Conservation (phyloP, 2,888 invertebrate genomes). For the Criorhina ranunculi region DNA sequence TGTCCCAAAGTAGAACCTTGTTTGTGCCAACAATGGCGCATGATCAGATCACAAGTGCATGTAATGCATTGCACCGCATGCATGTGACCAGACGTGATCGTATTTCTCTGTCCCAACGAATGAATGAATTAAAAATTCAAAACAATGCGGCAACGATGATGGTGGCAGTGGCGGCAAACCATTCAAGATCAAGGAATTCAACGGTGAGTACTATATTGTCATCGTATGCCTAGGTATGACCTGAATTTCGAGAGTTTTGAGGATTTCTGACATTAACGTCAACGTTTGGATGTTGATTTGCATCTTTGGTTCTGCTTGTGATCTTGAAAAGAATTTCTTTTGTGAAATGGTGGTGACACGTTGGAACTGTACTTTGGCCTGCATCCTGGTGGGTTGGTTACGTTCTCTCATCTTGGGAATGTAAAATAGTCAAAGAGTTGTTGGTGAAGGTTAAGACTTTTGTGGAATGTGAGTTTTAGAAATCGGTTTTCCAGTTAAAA, state of each 20-base stretch:
- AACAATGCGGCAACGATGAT: constrained; percentile 61
- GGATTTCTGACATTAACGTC: constrained; percentile 70
- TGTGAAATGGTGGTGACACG: constrained; percentile 55
- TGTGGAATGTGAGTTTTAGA: too few species aligned
- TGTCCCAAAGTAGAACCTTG: constrained; percentile 40
- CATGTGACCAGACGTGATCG: constrained; percentile 67
- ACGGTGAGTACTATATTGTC: constrained; percentile 46
- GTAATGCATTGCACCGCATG: constrained; percentile 54
- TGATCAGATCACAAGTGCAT: constrained; percentile 73
- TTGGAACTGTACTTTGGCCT: constrained; percentile 73
- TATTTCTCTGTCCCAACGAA: constrained; percentile 54
- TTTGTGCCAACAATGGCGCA: constrained; percentile 68
- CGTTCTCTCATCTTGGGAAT: constrained; percentile 1
- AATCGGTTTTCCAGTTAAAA: too few species aligned
- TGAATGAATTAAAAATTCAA: constrained; percentile 74
- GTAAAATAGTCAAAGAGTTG: constrained; percentile 21
- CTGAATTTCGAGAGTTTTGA: constrained; percentile 65
- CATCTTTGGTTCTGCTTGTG: constrained; percentile 56
- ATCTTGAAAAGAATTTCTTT: constrained; percentile 67
- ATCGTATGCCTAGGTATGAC: constrained; percentile 58
- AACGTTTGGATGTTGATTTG: constrained; percentile 69
- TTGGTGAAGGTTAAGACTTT: too few species aligned
- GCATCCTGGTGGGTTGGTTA: constrained; percentile 56
- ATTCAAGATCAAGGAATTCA: constrained; percentile 64
- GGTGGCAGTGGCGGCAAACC: constrained; percentile 34